Evolutionary conservation across 2,888 invertebrate genomes (phyloP).

Genomic region (Chouioia cunea): DNA sequence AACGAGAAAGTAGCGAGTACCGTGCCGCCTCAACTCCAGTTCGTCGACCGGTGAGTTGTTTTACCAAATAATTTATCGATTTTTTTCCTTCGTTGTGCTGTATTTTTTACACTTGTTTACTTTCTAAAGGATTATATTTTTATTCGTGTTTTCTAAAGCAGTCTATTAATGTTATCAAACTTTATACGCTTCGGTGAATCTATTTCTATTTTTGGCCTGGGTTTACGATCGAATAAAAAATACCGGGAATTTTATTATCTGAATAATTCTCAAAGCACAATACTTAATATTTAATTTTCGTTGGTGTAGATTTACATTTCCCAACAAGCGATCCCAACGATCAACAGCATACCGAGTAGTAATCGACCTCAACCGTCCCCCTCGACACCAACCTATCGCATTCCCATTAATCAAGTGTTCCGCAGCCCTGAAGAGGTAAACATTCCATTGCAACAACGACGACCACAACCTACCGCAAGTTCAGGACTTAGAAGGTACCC

Average conservation of each 20-base stretch:
- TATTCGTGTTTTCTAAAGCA: not conserved
- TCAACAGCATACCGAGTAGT: constrained; percentile 63
- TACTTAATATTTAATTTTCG: too few species aligned
- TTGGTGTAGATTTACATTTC: constrained; percentile 56
- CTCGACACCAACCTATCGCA: constrained; percentile 63
- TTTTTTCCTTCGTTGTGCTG: too few species aligned
- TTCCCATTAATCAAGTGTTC: constrained; percentile 78
- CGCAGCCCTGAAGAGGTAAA: constrained; percentile 89
- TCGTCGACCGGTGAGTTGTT: constrained; percentile 47
- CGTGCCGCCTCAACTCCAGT: constrained; percentile 60
- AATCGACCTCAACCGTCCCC: constrained; percentile 64
- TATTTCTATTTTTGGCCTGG: too few species aligned
- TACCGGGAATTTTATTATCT: too few species aligned
- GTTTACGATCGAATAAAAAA: too few species aligned
- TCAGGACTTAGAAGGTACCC: constrained; percentile 63
- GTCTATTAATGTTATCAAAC: too few species aligned
- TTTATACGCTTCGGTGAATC: too few species aligned
- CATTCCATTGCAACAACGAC: constrained; percentile 85
- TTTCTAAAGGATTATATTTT: constrained; percentile 6
- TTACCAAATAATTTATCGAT: not conserved
- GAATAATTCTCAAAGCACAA: too few species aligned
- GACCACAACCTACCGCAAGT: constrained; percentile 72
- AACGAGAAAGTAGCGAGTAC: constrained; percentile 63
- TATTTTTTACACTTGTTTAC: not conserved
- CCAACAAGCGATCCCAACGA: constrained; percentile 63